Evolutionary conservation across 1,140 invertebrate species (phyloP).

Genomic region (Hycleus phaleratus): DNA sequence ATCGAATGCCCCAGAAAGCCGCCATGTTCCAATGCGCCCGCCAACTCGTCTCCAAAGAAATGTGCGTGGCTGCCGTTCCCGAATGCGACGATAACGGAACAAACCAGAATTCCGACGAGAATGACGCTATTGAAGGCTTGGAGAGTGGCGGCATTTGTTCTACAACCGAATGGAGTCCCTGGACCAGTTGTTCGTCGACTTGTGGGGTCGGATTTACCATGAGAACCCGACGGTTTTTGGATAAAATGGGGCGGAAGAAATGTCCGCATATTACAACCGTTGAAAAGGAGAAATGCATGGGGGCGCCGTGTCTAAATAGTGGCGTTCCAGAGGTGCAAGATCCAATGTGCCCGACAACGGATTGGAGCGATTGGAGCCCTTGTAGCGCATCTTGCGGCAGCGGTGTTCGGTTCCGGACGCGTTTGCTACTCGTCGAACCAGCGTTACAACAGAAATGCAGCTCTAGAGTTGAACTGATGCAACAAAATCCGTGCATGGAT

Average conservation of each 20-base stretch:
- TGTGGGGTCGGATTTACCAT: slow-evolving; percentile 74
- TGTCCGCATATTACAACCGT: slow-evolving; percentile 61
- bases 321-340: slow-evolving; percentile 44
- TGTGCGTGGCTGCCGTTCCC: slow-evolving; percentile 67
- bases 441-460: slow-evolving; percentile 51
- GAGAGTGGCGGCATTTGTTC: slow-evolving; percentile 53
- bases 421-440: slow-evolving; percentile 57
- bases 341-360: slow-evolving; percentile 57
- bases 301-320: slow-evolving; percentile 48
- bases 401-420: slow-evolving; percentile 61
- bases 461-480: slow-evolving; percentile 51
- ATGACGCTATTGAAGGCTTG: slow-evolving; percentile 27
- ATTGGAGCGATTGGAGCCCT: slow-evolving; percentile 66
- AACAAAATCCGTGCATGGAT: slow-evolving; percentile 58
- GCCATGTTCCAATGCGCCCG: slow-evolving; percentile 67
- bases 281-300: slow-evolving; percentile 70
- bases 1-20: slow-evolving; percentile 69
- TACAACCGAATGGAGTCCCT: slow-evolving; percentile 66
- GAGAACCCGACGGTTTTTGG: slow-evolving; percentile 62
- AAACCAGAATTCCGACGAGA: background rate
- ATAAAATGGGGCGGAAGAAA: slow-evolving; percentile 67
- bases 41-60: slow-evolving; percentile 78
- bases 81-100: slow-evolving; percentile 50
- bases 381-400: slow-evolving; percentile 65
- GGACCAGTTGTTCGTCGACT: slow-evolving; percentile 74